Conservation (phyloP, 2,888 invertebrate genomes). For the Microctonus brassicae region DNA sequence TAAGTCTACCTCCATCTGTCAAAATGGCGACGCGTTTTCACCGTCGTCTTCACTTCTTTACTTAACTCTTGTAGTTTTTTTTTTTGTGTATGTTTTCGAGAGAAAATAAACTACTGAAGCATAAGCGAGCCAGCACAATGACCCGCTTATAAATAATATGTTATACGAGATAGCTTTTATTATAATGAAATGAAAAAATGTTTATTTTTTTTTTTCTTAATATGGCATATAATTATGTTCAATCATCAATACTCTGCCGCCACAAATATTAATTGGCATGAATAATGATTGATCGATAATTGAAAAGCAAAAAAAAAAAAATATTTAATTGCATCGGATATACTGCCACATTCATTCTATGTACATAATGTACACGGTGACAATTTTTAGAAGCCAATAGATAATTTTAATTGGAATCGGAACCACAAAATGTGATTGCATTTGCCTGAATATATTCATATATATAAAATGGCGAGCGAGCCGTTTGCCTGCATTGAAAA, state of each 20-base stretch:
- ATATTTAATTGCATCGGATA: neutral
- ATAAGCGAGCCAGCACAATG: neutral
- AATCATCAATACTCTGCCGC: too few species aligned
- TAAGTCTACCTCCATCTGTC: conserved; percentile 21
- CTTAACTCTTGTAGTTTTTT: neutral
- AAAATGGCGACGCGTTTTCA: conserved; percentile 11
- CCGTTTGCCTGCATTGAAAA: neutral
- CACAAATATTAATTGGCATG: too few species aligned
- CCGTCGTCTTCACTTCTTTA: neutral
- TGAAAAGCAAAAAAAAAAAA: neutral
- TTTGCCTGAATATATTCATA: neutral
- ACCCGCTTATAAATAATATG: neutral
- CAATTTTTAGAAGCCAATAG: neutral
- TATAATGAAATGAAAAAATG: too few species aligned
- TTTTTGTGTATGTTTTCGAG: neutral
- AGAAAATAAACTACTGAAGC: neutral
- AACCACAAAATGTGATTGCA: neutral
- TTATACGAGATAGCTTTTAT: too few species aligned
- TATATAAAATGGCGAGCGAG: neutral
- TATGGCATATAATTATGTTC: too few species aligned
- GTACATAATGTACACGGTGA: neutral
- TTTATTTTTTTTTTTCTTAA: too few species aligned
- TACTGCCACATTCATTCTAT: neutral
- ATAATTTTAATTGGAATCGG: neutral
- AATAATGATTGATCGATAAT: neutral